Percentiles rank a stretch among this genome's conserved stretches.
Evolutionary conservation across 2,888 invertebrate species (phyloP).

Genomic region (Pollenia griseotomentosa): DNA sequence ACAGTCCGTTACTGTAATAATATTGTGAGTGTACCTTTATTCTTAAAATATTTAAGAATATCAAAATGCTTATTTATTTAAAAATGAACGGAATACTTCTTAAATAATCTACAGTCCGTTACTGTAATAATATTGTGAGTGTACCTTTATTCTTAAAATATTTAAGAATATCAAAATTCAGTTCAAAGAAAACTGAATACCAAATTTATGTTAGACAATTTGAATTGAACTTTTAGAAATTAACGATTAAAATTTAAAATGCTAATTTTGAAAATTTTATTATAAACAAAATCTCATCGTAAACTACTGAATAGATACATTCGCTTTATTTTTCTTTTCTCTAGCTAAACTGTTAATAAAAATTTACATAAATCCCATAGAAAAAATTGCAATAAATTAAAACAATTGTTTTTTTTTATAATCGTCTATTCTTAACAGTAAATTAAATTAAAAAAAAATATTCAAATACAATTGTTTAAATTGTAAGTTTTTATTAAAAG

Average conservation of each 20-base stretch:
- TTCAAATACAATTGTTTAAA: conserved; percentile 15
- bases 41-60: no score
- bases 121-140: no score
- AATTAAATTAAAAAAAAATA: background rate
- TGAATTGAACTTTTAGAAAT: background rate
- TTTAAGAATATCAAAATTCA: no score
- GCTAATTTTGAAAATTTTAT: background rate
- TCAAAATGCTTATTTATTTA: no score
- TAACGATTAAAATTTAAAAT: background rate
- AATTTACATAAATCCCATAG: background rate
- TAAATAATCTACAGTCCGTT: no score
- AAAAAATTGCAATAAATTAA: conserved; percentile 8
- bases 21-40: no score
- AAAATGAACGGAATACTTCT: no score
- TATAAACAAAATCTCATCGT: background rate
- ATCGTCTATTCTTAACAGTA: background rate
- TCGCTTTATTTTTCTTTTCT: background rate
- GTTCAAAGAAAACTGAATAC: no score
- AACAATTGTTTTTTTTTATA: background rate
- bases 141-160: no score
- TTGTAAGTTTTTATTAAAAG: background rate
- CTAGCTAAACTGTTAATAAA: background rate
- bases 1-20: no score
- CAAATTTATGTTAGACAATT: no score
- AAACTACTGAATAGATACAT: conserved; percentile 12